These are phyloP conservation scores for Cheilosia scutellata DNA, from an alignment of 2,888 invertebrate species.

Conservation along the genomic window DNA sequence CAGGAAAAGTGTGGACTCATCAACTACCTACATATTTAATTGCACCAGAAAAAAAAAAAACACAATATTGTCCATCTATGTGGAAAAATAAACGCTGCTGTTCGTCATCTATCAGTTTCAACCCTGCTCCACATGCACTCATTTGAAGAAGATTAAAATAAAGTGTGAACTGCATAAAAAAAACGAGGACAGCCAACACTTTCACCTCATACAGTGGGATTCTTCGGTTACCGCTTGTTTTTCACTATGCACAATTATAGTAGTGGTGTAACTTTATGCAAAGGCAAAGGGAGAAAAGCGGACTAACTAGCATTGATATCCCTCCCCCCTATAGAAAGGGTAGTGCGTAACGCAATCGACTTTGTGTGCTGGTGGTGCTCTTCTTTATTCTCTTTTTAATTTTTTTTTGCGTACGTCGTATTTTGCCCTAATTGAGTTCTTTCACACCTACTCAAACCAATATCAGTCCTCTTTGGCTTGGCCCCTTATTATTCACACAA, in stretches of 20 bases:
- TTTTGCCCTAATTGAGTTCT: conserved; percentile 63
- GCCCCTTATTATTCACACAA: conserved; percentile 29
- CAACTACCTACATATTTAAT: not conserved
- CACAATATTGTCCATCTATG: conserved; percentile 15
- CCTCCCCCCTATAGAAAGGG: conserved; percentile 1
- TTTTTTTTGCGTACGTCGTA: conserved; percentile 1
- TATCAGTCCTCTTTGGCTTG: conserved; percentile 36
- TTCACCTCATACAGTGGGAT: conserved; percentile 17
- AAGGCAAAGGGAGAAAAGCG: conserved; percentile 21
- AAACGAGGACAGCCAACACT: conserved; percentile 32
- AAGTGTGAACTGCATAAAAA: conserved; percentile 47
- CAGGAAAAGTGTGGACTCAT: not conserved
- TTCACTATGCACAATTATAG: no score
- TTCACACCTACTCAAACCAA: conserved; percentile 60
- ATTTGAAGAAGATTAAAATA: conserved; percentile 45
- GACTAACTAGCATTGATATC: not conserved
- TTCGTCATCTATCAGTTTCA: conserved; percentile 28
- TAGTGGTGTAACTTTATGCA: not conserved
- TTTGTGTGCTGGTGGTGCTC: conserved; percentile 7
- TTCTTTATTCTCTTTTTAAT: not conserved
- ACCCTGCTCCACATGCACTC: conserved; percentile 34
- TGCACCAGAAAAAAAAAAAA: not conserved
- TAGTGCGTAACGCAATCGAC: conserved; percentile 60
- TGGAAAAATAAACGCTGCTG: conserved; percentile 29
- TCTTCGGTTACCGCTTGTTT: conserved; percentile 23